Base-by-base conservation (phyloP, 2,797 vertebrate species). In the Coluber constrictor region DNA sequence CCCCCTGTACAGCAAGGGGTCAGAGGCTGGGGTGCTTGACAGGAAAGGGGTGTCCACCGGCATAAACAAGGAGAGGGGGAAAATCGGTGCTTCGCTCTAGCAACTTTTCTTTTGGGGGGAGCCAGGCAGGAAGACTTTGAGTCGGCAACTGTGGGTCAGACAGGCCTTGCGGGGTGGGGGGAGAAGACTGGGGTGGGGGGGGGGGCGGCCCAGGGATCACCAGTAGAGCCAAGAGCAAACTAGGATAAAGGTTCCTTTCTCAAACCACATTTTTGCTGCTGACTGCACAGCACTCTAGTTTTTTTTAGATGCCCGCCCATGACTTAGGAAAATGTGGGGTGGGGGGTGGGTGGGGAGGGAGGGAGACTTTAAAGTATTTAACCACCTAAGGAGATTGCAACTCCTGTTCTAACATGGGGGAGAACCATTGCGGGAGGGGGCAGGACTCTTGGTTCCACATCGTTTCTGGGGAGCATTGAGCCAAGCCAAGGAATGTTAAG, bases 1-100 rank as follows among this genome's bases (percentile, higher is more conserved):
- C 96, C 97, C 96, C 96, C 91, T 93, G 90, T 55, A 61, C 90
- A 9, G 94, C 59, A 70, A 23, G 13, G 93, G 91, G 90, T 83
- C 90, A 86, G 90, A 89, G 91, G 51, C 60, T 6, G 3, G 6
- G 92, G 79, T 51, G 90, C 63, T n/a, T 29, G 90, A 47, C 54
- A 15, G 87, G 90, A 63, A 55, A 66, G 57, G 51, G 94, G 57
- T 60, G 91, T 88, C 60, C 9, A 60, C 54, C 25, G 27, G 20
- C 25, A 32, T 18, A 7, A 55, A 47, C 47, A 43, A 54, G 70
- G 60, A 0, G 10, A n/a, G 0, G 0, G 57, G 43, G 27, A 0
- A 11, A 15, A 54, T 20, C 74, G 5, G 6, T 20, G 43, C 37
- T 37, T 4, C 0, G 23, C 29, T 4, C 15, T 13, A 57, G 29